Percentiles rank a stretch among this genome's conserved stretches.
Conservation (phyloP, 2,888 invertebrate species). For the Drosophila flavopinicola region DNA sequence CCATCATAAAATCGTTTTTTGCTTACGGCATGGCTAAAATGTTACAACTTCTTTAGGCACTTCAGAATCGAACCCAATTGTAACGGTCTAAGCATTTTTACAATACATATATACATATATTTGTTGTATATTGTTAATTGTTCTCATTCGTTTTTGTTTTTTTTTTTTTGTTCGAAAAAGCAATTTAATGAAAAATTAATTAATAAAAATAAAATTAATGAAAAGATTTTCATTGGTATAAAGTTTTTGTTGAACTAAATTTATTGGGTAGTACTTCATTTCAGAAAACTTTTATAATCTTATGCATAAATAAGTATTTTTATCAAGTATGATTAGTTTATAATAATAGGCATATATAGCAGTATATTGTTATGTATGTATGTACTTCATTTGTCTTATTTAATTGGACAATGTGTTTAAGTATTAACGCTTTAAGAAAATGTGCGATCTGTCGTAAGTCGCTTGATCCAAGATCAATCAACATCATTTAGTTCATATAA, state of each 20-base stretch:
- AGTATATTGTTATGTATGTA: constrained; percentile 42
- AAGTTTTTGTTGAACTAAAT: constrained; percentile 85
- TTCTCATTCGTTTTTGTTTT: constrained; percentile 9
- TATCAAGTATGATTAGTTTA: constrained; percentile 50
- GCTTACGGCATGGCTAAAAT: constrained; percentile 65
- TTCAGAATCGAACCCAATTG: constrained; percentile 76
- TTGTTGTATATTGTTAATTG: constrained; percentile 27
- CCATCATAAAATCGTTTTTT: constrained; percentile 81
- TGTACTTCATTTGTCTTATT: constrained; percentile 32
- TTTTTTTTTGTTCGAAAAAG: constrained; percentile 62
- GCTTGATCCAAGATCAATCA: constrained; percentile 69
- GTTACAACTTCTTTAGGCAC: constrained; percentile 69
- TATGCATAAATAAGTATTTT: constrained; percentile 61
- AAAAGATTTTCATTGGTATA: constrained; percentile 81
- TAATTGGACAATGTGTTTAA: constrained; percentile 43
- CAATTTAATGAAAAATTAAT: constrained; percentile 74
- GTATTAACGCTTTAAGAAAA: constrained; percentile 49
- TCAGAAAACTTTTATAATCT: constrained; percentile 75
- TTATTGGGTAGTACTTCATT: constrained; percentile 86
- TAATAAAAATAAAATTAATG: constrained; percentile 77
- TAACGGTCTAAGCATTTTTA: constrained; percentile 56
- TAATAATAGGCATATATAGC: constrained; percentile 59
- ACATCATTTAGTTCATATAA: constrained; percentile 41
- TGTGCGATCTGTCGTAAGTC: constrained; percentile 49
- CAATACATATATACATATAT: constrained; percentile 45